A percentile compares a stretch with the other conserved stretches of the same genome.
Conservation (phyloP, 1,140 invertebrate genomes). For the Papilio machaon region DNA sequence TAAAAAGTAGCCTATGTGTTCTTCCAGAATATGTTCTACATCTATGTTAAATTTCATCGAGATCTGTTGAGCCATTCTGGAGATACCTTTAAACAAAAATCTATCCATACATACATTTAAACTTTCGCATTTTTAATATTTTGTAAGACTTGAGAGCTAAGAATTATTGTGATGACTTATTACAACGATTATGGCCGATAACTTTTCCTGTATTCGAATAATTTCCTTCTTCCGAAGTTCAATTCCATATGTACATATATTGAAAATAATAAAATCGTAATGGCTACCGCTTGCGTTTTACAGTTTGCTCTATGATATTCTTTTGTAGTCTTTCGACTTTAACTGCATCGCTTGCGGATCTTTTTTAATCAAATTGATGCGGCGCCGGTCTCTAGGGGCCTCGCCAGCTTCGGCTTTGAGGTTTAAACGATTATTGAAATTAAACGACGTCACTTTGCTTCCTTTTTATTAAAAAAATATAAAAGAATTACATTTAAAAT, state of each 20-base stretch:
- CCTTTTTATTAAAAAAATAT: not conserved
- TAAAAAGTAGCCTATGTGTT: no score
- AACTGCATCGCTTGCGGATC: conserved; percentile 6
- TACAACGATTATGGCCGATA: not conserved
- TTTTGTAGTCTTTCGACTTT: conserved; percentile 9
- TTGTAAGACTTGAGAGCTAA: not conserved
- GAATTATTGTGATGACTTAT: conserved; percentile 9
- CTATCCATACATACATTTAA: no score
- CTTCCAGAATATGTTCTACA: no score
- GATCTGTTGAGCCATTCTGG: no score
- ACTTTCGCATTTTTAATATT: no score
- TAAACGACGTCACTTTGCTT: conserved; percentile 6
- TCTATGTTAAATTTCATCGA: no score
- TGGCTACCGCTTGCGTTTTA: not conserved
- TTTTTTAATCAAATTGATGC: conserved; percentile 23
- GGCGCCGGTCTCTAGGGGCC: not conserved
- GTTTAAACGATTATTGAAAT: conserved; percentile 25
- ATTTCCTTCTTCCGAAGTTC: not conserved
- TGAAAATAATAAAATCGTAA: not conserved
- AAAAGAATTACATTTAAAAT: not conserved
- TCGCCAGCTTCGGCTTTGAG: not conserved
- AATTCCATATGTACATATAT: not conserved
- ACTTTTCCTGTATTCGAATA: not conserved
- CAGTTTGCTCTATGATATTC: not conserved
- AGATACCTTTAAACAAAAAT: no score